phyloP scores from a whole-genome alignment of 2,888 invertebrate species.

The Dynastes tityus region DNA sequence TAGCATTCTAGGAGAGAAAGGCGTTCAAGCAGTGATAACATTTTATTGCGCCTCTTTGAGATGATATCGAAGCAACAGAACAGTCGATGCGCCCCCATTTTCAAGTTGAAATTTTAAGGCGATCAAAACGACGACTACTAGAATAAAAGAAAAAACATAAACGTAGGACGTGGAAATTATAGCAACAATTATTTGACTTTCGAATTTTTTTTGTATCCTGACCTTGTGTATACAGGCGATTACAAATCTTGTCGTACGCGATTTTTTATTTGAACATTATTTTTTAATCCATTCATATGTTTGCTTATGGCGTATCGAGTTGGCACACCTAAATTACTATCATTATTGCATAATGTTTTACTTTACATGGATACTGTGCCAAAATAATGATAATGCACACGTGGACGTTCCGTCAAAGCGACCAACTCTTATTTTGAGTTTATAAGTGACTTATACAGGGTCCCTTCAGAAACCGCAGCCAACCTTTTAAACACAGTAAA shows the following conservation, averaged over 20 bases:
- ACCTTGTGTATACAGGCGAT: slow-evolving; percentile 10
- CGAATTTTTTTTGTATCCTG: slow-evolving; percentile 21
- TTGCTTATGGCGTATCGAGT: slow-evolving; percentile 29
- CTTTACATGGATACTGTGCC: slow-evolving; percentile 18
- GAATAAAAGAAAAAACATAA: not conserved
- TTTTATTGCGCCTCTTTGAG: not conserved
- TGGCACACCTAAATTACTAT: slow-evolving; percentile 45
- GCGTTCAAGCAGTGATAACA: not conserved
- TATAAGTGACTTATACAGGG: too few relatives aligned
- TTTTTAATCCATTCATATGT: slow-evolving; percentile 34
- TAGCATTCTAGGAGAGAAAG: not conserved
- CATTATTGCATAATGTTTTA: slow-evolving; percentile 30
- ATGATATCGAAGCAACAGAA: not conserved
- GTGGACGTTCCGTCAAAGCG: too few relatives aligned
- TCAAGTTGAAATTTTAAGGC: not conserved
- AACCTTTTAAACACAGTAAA: too few relatives aligned
- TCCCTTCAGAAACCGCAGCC: too few relatives aligned
- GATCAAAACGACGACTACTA: not conserved
- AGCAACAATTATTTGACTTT: slow-evolving; percentile 21
- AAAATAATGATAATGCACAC: not conserved
- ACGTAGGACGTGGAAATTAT: slow-evolving; percentile 26
- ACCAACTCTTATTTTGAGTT: too few relatives aligned
- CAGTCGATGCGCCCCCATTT: not conserved
- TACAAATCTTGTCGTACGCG: slow-evolving; percentile 18
- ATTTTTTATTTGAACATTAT: slow-evolving; percentile 25